phyloP scores from a whole-genome alignment of 2,888 invertebrate genomes.

The Zaprionus lineosus region DNA sequence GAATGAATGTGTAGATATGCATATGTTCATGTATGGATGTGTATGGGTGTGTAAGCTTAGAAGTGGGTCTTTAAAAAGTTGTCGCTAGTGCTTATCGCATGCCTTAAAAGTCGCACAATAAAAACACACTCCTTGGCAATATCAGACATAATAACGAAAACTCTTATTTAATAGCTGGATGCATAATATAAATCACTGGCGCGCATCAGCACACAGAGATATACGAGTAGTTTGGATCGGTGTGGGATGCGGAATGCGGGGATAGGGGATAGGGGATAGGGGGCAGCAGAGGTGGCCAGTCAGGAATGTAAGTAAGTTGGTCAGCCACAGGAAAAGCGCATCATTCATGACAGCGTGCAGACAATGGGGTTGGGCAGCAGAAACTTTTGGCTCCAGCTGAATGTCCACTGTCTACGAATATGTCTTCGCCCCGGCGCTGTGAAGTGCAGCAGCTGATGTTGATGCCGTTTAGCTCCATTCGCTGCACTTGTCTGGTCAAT shows the following conservation, averaged over 20 bases:
- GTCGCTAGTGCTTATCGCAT: slow-evolving; percentile 12
- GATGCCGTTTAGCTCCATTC: slow-evolving; percentile 62
- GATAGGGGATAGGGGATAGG: background rate
- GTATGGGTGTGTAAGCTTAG: background rate
- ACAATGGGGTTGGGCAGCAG: slow-evolving; percentile 26
- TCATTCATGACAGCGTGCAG: slow-evolving; percentile 66
- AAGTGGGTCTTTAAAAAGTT: slow-evolving; percentile 50
- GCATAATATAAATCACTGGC: slow-evolving; percentile 55
- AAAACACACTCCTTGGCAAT: slow-evolving; percentile 33
- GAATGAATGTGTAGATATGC: slow-evolving; percentile 12
- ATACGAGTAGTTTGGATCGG: slow-evolving; percentile 31
- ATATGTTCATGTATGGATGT: background rate
- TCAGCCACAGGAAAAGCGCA: slow-evolving; percentile 65
- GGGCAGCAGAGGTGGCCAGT: no score
- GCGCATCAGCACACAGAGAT: slow-evolving; percentile 39
- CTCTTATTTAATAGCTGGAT: slow-evolving; percentile 65
- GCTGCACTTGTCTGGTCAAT: slow-evolving; percentile 76
- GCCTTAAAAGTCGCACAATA: slow-evolving; percentile 58
- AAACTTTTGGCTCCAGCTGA: slow-evolving; percentile 19
- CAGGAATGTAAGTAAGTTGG: slow-evolving; percentile 43
- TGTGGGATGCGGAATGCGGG: background rate
- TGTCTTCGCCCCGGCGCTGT: slow-evolving; percentile 25
- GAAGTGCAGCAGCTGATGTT: slow-evolving; percentile 68
- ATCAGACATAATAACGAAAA: slow-evolving; percentile 61
- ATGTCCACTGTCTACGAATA: background rate